Evolutionary conservation across 2,113 vertebrate genomes (phyloP).

Genomic region (Nibea coibor): DNA sequence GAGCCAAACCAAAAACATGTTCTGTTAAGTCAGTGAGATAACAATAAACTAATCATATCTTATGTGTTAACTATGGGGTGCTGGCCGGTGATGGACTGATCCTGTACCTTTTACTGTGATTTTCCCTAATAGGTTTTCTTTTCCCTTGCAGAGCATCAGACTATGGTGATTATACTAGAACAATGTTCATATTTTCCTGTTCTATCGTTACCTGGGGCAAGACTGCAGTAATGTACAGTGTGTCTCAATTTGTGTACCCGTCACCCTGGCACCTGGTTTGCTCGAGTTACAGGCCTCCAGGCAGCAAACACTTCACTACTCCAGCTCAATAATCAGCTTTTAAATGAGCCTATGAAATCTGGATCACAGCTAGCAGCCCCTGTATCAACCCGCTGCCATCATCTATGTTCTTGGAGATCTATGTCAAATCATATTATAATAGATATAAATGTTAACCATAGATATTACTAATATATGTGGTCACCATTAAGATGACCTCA

Average conservation of each 20-base stretch:
- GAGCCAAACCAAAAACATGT: neutral
- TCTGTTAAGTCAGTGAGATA: neutral
- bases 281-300: slow-evolving; percentile 17
- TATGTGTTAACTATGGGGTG: neutral
- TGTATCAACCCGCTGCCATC: slow-evolving; percentile 1
- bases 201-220: slow-evolving; percentile 13
- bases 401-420: neutral
- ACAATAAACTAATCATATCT: neutral
- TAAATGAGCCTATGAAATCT: slow-evolving; percentile 76
- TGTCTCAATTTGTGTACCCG: slow-evolving; percentile 28
- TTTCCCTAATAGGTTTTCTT: neutral
- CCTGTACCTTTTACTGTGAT: neutral
- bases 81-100: neutral
- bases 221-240: slow-evolving; percentile 39
- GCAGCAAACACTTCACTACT: slow-evolving; percentile 55
- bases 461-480: neutral
- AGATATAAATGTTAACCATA: no score
- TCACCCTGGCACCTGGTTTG: slow-evolving; percentile 1
- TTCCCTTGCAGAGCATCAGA: neutral
- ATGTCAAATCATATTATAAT: no score
- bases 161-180: neutral
- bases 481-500: neutral
- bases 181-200: neutral
- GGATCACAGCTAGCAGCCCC: slow-evolving; percentile 57
- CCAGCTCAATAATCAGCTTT: slow-evolving; percentile 74